Evolutionary conservation across 2,888 invertebrate genomes (phyloP), one percentile per base, ranked within the genome.

Genomic region (Omphaloscelis lunosa): DNA sequence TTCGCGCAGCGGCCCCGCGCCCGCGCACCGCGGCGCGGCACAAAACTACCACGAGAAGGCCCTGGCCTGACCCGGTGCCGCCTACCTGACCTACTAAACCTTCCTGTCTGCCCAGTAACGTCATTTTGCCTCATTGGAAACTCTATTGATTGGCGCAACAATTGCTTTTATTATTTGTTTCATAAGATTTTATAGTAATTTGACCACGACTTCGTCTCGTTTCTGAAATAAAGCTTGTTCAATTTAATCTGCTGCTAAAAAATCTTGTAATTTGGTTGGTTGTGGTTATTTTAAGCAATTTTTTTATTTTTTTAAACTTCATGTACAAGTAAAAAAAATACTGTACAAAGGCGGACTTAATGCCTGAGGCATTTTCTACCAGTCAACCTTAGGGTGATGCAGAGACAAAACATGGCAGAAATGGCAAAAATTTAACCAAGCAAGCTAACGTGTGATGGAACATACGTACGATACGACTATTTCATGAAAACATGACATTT

Each of bases 71-170:
- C 90, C 92, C 88, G 89, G 79, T 79, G 86, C 86, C 88, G 89
- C 88, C 89, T 86, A 86, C 85, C 89, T 91, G 92, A 93, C 93
- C 93, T 92, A 93, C 92, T 92, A 91, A 91, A 89, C 89, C 86
- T 84, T 86, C 87, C 88, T 84, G 85, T 86, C 90, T 82, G 82
- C 80, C 85, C 80, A 82, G 85, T 87, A 89, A 84, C 83, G 79
- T 85, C 74, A 82, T 29, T 27, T 70, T 58, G 53, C 76, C 48
- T 63, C 62, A 68, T 39, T 75, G 56, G 48, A 69, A 66, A 82
- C 41, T 75, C 73, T 66, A 77, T 80, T 79, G 72, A 82, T 77
- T 67, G n/a, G 27, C 39, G 58, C 82, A 75, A 48, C 48, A 59
- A 68, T 58, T 45, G 23, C 15, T 45, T 45, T 39, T n/a, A 53